Conservation (phyloP, 2,113 vertebrate species). For the Microtus montanus region DNA sequence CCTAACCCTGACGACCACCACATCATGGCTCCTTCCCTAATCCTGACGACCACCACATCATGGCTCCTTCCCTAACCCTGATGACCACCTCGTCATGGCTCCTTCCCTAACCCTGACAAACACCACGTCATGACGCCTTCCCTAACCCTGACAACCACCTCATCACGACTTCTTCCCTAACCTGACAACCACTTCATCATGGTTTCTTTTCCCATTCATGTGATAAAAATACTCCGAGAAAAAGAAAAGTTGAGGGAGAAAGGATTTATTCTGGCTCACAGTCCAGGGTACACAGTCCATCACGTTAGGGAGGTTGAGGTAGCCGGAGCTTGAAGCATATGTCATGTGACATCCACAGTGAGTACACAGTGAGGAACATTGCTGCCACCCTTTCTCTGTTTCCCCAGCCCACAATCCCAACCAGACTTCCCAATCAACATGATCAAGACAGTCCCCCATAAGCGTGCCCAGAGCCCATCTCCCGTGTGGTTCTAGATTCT, state of each 20-base stretch:
- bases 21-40: not conserved
- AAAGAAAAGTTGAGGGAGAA: not conserved
- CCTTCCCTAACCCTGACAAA: too few relatives aligned
- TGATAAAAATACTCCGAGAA: not conserved
- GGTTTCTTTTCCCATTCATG: not conserved
- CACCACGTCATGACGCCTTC: too few relatives aligned
- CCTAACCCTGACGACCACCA: not conserved
- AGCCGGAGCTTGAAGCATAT: not conserved
- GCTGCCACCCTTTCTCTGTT: not conserved
- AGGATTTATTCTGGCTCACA: not conserved
- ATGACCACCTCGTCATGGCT: fast-evolving
- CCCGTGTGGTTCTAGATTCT: not conserved
- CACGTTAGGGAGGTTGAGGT: not conserved
- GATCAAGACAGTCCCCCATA: not conserved
- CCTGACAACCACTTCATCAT: not conserved
- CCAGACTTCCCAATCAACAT: not conserved
- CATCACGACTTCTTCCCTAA: too few relatives aligned
- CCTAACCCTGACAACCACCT: too few relatives aligned
- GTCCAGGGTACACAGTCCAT: not conserved
- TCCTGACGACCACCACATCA: not conserved
- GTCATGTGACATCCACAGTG: not conserved
- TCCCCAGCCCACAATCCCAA: not conserved
- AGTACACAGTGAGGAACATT: not conserved
- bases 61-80: not conserved
- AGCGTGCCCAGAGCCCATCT: not conserved